phyloP scores from a whole-genome alignment of 2,888 invertebrate genomes.

The Sinohyriopsis cumingii region DNA sequence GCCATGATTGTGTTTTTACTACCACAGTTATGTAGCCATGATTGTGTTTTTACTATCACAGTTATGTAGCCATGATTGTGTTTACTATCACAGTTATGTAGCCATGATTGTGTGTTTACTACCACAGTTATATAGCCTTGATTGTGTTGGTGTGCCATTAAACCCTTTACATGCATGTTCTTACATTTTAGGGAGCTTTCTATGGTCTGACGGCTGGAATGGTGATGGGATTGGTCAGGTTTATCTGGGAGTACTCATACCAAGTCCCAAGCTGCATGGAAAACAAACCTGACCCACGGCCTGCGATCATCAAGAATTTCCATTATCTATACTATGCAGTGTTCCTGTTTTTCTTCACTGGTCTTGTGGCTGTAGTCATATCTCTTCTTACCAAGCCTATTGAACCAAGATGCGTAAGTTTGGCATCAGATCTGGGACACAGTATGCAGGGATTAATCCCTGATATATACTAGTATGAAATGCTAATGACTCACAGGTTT shows the following conservation, averaged over 20 bases:
- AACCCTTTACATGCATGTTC: neutral
- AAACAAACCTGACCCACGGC: slow-evolving; percentile 48
- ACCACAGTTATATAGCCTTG: too few species aligned
- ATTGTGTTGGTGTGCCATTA: too few species aligned
- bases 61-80: too few species aligned
- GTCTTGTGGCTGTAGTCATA: slow-evolving; percentile 67
- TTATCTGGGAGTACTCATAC: slow-evolving; percentile 74
- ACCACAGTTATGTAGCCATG: too few species aligned
- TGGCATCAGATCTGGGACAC: neutral
- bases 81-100: too few species aligned
- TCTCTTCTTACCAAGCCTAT: slow-evolving; percentile 73
- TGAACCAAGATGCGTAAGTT: slow-evolving; percentile 69
- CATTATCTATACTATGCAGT: slow-evolving; percentile 74
- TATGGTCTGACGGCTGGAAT: slow-evolving; percentile 75
- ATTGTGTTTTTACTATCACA: too few species aligned
- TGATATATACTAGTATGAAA: neutral
- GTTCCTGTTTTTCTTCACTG: slow-evolving; percentile 72
- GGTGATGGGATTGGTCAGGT: slow-evolving; percentile 72
- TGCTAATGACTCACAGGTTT: neutral
- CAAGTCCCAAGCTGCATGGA: slow-evolving; percentile 71
- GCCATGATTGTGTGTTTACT: too few species aligned
- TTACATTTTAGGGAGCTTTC: slow-evolving; percentile 74
- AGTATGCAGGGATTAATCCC: neutral
- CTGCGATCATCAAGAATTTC: slow-evolving; percentile 60
- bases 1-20: too few species aligned